Evolutionary conservation across 2,113 vertebrate genomes (phyloP), one percentile per base, ranked within the genome.

Genomic region (Bagarius yarrelli): DNA sequence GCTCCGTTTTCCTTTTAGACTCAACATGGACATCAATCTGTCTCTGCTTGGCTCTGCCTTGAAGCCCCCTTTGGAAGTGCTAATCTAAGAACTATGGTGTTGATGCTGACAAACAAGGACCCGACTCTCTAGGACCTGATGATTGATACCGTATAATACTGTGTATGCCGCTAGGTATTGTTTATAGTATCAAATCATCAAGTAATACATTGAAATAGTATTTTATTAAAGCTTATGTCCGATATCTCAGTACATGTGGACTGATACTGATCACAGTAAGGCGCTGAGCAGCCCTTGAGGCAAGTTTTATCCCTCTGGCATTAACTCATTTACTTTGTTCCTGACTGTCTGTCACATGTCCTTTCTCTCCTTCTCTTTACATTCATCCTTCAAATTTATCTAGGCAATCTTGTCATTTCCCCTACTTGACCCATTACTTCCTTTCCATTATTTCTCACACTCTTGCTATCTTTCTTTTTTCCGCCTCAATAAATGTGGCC

Each of bases 281-380:
- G 69, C 84, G 73, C 25, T 12, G 4, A 73, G 66, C 78, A 78
- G 52, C 52, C 81, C 69, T 70, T 11, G 53, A 82, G 74, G 52
- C 74, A 40, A 61, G 53, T 34, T 66, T 78, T 76, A 78, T 53
- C 60, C 73, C 59, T 74, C 76, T 66, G 47, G 30, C 69, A 47
- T 78, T 78, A 69, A 60, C 56, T 61, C 18, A 69, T 78, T 78
- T 67, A 21, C 55, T 59, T 55, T 76, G 21, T 64, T 59, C 40
- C 36, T 61, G 36, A 25, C 55, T 23, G n/a, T 44, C 81, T 78
- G 44, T 47, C 75, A 27, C 5, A 63, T 59, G 27, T 44, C 47
- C 30, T 63, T 73, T 72, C 61, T 32, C 19, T 21, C 34, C 25
- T 36, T 13, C 50, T 34, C 57, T 73, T 60, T 60, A 36, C 57